Conservation (phyloP, 2,888 invertebrate genomes). For the Dorcus parallelipipedus region DNA sequence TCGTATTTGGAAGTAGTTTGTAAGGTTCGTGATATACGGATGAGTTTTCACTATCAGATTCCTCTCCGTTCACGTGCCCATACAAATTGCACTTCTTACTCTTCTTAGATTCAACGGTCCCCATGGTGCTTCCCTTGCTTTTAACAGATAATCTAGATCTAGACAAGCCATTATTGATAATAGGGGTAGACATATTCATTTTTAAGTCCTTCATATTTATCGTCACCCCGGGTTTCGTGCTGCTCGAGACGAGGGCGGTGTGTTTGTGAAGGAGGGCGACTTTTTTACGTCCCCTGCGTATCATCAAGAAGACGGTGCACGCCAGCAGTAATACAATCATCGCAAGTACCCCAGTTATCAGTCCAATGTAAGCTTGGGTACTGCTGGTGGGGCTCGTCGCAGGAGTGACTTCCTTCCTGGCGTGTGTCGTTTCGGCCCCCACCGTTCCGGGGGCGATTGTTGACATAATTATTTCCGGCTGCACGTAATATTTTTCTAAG, state of each 20-base stretch:
- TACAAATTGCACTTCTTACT: constrained; percentile 48
- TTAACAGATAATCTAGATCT: constrained; percentile 52
- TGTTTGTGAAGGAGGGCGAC: constrained; percentile 63
- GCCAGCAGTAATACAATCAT: constrained; percentile 63
- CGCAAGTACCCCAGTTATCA: constrained; percentile 66
- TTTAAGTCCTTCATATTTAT: constrained; percentile 59
- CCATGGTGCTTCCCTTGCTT: constrained; percentile 40
- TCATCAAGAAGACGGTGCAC: constrained; percentile 63
- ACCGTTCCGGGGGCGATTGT: constrained; percentile 44
- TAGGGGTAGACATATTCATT: constrained; percentile 56
- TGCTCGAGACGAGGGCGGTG: constrained; percentile 57
- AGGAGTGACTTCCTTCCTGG: constrained; percentile 55
- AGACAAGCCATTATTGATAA: constrained; percentile 55
- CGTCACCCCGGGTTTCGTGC: constrained; percentile 55
- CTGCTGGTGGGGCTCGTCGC: constrained; percentile 60
- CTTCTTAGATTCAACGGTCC: constrained; percentile 42
- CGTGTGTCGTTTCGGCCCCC: constrained; percentile 51
- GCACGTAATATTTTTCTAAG: constrained; percentile 62
- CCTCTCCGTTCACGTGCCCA: constrained; percentile 51
- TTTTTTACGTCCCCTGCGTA: constrained; percentile 60
- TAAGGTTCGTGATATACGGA: constrained; percentile 58
- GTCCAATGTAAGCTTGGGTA: constrained; percentile 58
- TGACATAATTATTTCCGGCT: constrained; percentile 45
- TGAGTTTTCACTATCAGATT: constrained; percentile 56
- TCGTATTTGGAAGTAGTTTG: constrained; percentile 52